A percentile compares a stretch with the other conserved stretches of the same genome.
Evolutionary conservation across 2,888 invertebrate genomes (phyloP).

Genomic region (Tupiocoris notatus): DNA sequence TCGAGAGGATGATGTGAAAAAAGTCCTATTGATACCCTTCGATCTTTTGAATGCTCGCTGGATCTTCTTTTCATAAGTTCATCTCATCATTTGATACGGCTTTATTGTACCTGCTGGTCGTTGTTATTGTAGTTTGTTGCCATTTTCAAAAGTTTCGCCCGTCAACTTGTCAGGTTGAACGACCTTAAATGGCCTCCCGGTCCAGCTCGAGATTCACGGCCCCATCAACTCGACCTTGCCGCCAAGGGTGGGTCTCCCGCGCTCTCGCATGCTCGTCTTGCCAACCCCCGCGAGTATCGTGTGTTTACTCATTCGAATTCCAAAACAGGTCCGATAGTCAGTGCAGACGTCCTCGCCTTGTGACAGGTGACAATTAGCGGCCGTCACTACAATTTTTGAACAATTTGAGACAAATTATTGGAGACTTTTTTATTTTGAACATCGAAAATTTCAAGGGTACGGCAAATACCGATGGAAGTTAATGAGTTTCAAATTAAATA

Average conservation of each 20-base stretch:
- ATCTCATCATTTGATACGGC: too few species aligned
- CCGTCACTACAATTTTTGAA: background rate
- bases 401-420: too few species aligned
- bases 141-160: background rate
- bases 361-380: background rate
- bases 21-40: too few species aligned
- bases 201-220: slow-evolving; percentile 21
- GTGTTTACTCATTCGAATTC: background rate
- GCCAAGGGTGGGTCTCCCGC: slow-evolving; percentile 28
- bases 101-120: too few species aligned
- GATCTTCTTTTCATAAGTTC: too few species aligned
- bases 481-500: too few species aligned
- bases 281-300: background rate
- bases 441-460: too few species aligned
- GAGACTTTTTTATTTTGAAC: too few species aligned
- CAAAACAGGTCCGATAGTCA: background rate
- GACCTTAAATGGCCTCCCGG: slow-evolving; percentile 9
- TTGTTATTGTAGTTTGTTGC: background rate
- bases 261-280: background rate
- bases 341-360: background rate
- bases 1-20: too few species aligned
- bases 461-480: too few species aligned
- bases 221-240: slow-evolving; percentile 22
- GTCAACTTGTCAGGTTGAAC: slow-evolving; percentile 24
- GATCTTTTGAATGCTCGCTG: too few species aligned